A percentile compares a stretch with the other conserved stretches of the same genome.
Evolutionary conservation across 2,888 invertebrate genomes (phyloP).

Genomic region (Mesodorylaimus sp.): DNA sequence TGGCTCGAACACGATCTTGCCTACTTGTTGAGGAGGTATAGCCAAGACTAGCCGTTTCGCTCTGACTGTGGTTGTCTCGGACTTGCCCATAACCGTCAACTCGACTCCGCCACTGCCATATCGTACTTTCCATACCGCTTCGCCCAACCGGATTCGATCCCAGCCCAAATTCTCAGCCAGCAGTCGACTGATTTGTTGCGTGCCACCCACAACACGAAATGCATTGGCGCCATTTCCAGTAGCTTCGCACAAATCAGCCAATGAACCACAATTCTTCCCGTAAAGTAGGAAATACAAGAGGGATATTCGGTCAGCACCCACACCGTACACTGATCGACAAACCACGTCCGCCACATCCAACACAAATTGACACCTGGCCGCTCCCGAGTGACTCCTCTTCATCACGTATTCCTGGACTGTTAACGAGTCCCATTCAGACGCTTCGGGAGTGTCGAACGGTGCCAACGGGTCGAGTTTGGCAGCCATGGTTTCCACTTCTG

Average conservation of each 20-base stretch:
- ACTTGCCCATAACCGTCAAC: not conserved
- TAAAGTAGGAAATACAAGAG: conserved; percentile 3
- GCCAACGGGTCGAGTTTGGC: too few species aligned
- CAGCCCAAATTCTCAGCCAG: conserved; percentile 30
- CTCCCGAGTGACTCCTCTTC: not conserved
- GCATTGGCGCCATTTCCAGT: conserved; percentile 1
- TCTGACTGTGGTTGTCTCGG: conserved; percentile 10
- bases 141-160: conserved; percentile 3
- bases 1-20: conserved; percentile 31
- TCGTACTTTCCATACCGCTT: not conserved
- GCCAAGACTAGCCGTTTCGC: conserved; percentile 29
- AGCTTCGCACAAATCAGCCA: conserved; percentile 5
- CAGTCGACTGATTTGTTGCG: conserved; percentile 32
- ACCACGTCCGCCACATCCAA: not conserved
- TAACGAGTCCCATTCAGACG: too few species aligned
- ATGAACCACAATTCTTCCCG: not conserved
- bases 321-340: not conserved
- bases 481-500: too few species aligned
- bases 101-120: not conserved
- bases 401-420: not conserved
- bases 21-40: conserved; percentile 28
- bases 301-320: not conserved
- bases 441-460: too few species aligned
- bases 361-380: not conserved
- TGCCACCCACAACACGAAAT: conserved; percentile 25